phyloP scores from a whole-genome alignment of 1,140 invertebrate species.

The Zaprionus kolodkinae region DNA sequence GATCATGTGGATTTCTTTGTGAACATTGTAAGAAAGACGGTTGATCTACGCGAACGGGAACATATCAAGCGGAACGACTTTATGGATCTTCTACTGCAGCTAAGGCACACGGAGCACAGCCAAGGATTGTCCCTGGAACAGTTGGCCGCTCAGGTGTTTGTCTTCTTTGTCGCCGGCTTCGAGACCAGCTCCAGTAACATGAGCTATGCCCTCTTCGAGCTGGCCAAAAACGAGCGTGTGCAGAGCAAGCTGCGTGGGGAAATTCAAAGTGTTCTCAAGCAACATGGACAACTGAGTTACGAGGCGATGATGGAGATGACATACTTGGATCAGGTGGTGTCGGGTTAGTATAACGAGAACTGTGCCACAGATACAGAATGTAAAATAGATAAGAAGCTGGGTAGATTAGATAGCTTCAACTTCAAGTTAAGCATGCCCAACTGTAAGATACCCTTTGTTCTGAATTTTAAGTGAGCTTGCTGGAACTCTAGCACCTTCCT shows the following conservation, averaged over 20 bases:
- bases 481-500: no score
- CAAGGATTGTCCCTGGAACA: constrained; percentile 36
- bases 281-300: constrained; percentile 64
- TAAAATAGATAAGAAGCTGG: background rate
- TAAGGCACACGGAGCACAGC: constrained; percentile 80
- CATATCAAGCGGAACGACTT: constrained; percentile 85
- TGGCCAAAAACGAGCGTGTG: constrained; percentile 85
- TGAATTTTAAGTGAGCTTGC: no score
- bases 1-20: constrained; percentile 83
- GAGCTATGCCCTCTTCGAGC: constrained; percentile 83
- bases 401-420: no score
- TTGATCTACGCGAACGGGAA: constrained; percentile 84
- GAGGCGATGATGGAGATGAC: constrained; percentile 77
- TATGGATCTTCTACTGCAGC: constrained; percentile 84
- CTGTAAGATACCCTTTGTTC: no score
- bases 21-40: constrained; percentile 82
- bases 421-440: no score
- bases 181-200: constrained; percentile 87
- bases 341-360: constrained; percentile 61
- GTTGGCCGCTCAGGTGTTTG: constrained; percentile 84
- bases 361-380: no score
- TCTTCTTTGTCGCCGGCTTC: constrained; percentile 86
- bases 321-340: constrained; percentile 78
- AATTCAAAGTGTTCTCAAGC: constrained; percentile 85
- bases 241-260: constrained; percentile 84